phyloP scores from a whole-genome alignment of 2,113 vertebrate species.

The Sander vitreus region DNA sequence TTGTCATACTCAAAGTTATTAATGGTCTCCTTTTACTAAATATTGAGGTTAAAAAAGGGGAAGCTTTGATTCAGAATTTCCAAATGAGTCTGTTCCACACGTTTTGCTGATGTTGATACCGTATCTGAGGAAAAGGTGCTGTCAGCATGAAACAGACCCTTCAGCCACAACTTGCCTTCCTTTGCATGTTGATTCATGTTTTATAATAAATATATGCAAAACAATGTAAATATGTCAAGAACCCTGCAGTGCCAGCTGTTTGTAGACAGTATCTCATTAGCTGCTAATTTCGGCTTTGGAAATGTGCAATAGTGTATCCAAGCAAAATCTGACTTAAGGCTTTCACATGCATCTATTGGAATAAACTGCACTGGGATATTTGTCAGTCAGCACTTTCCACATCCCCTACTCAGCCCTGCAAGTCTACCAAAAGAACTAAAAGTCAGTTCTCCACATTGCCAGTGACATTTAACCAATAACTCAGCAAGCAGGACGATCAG shows the following conservation, averaged over 20 bases:
- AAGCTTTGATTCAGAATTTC: no score
- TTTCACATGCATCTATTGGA: neutral
- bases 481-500: neutral
- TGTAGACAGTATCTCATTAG: conserved; percentile 29
- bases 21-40: neutral
- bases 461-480: conserved; percentile 12
- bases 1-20: conserved; percentile 14
- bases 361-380: neutral
- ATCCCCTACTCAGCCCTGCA: no score
- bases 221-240: conserved; percentile 27
- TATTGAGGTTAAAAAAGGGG: no score
- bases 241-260: conserved; percentile 22
- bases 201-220: conserved; percentile 25
- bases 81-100: conserved; percentile 15
- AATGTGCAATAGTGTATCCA: neutral
- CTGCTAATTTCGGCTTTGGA: conserved; percentile 11
- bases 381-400: conserved; percentile 8
- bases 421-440: neutral
- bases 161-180: neutral
- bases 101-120: conserved; percentile 16
- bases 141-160: conserved; percentile 32
- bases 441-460: neutral
- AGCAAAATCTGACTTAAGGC: neutral
- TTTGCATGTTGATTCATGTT: neutral
- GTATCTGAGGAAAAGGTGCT: conserved; percentile 8